A percentile compares a stretch with the other conserved stretches of the same genome.
Evolutionary conservation across 2,113 vertebrate species (phyloP).

Genomic region (Girardinichthys multiradiatus): DNA sequence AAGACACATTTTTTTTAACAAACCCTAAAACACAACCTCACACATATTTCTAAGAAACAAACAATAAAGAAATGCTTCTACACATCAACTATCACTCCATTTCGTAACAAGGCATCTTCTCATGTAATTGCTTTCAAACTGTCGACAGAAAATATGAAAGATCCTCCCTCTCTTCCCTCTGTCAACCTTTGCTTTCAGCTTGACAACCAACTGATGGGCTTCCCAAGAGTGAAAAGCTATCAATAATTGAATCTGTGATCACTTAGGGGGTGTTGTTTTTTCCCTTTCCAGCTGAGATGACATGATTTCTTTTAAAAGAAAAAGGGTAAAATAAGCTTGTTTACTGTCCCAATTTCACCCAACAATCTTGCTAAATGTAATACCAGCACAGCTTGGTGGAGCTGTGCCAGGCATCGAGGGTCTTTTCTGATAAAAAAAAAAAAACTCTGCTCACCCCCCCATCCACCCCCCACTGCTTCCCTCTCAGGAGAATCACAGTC

Average conservation of each 20-base stretch:
- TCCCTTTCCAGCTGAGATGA: conserved; percentile 22
- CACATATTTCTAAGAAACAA: conserved; percentile 25
- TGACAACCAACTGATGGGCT: conserved; percentile 52
- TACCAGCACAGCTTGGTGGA: conserved; percentile 15
- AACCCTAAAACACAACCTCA: conserved; percentile 32
- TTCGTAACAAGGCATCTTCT: conserved; percentile 23
- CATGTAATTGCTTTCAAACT: conserved; percentile 62
- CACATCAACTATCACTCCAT: conserved; percentile 19
- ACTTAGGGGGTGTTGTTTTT: conserved; percentile 46
- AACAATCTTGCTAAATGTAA: conserved; percentile 6
- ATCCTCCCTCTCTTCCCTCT: conserved; percentile 2
- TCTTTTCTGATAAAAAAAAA: conserved; percentile 54
- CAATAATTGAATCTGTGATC: conserved; percentile 65
- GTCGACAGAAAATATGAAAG: conserved; percentile 37
- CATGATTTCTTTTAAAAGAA: conserved; percentile 17
- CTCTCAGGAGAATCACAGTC: conserved; percentile 16
- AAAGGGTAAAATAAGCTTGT: conserved; percentile 38
- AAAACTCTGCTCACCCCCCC: conserved; percentile 9
- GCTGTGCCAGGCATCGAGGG: conserved; percentile 13
- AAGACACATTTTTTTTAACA: conserved; percentile 1
- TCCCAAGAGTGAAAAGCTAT: conserved; percentile 41
- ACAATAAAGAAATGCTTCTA: conserved; percentile 16
- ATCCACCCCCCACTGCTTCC: not conserved
- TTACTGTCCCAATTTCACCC: conserved; percentile 42
- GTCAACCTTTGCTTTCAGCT: conserved; percentile 41